Conservation (phyloP, 2,113 vertebrate genomes). For the Crotalus horridus region DNA sequence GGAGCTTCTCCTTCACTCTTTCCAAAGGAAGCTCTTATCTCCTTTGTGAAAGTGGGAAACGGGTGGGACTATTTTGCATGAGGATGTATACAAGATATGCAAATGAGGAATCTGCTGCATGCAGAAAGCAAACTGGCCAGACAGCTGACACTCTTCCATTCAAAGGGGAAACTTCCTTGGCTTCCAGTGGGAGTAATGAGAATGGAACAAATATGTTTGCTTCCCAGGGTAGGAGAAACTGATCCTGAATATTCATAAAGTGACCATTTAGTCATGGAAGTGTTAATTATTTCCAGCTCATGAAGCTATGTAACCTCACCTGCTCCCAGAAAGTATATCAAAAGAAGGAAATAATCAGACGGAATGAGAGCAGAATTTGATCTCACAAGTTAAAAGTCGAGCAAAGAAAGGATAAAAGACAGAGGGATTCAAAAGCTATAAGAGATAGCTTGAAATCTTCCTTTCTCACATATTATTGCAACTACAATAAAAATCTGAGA, state of each 20-base stretch:
- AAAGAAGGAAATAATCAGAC: conserved; percentile 43
- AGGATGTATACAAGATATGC: conserved; percentile 72
- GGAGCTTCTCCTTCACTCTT: conserved; percentile 60
- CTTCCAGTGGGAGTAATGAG: conserved; percentile 59
- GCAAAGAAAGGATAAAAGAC: conserved; percentile 12
- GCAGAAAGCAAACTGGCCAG: conserved; percentile 62
- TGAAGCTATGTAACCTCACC: conserved; percentile 64
- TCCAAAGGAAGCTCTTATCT: conserved; percentile 68
- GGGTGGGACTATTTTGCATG: conserved; percentile 78
- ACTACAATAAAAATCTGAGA: conserved; percentile 43
- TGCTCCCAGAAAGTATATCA: conserved; percentile 49
- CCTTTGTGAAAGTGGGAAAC: conserved; percentile 71
- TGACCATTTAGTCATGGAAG: conserved; percentile 71
- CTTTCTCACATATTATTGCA: conserved; percentile 53
- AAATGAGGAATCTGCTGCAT: conserved; percentile 73
- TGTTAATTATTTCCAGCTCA: conserved; percentile 70
- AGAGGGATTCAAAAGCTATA: conserved; percentile 11
- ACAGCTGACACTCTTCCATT: conserved; percentile 77
- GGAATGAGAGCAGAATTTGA: conserved; percentile 43
- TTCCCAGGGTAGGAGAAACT: conserved; percentile 71
- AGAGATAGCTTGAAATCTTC: conserved; percentile 39
- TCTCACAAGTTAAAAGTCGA: conserved; percentile 40
- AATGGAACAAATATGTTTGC: conserved; percentile 61
- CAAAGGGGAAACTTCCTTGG: conserved; percentile 54
- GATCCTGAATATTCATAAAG: conserved; percentile 79